Evolutionary conservation across 2,113 vertebrate species (phyloP), one percentile per base, ranked within the genome.

Genomic region (Pedetes capensis): DNA sequence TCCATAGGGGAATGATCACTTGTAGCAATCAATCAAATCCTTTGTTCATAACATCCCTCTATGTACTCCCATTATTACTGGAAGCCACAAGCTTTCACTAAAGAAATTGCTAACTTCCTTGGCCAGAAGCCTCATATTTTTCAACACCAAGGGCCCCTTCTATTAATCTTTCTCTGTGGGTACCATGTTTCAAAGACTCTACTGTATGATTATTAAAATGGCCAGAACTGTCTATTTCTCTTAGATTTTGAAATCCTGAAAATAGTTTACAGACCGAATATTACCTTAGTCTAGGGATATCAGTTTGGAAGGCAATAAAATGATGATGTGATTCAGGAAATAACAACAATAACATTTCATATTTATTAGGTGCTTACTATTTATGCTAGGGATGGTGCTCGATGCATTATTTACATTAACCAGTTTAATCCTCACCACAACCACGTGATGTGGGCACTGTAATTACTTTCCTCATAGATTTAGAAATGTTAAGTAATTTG

Each of bases 401-500:
- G 82, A 49, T 32, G 39, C 66, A 42, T 71, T 89, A 87, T 93
- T 89, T 80, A 71, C 53, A 79, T 44, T 78, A 91, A 23, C 71
- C 66, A 87, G 78, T 82, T 81, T 87, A 74, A 95, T 90, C 83
- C 63, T 89, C 32, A 81, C 76, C 84, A 64, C 81, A 85, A 69
- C 87, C 22, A 5, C 68, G 64, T n/a, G 44, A 64, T 57, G 44
- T 89, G 49, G 72, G 57, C 32, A 81, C 55, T 82, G 4, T 87
- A 90, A 96, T 95, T 95, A 92, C 47, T 71, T 85, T 87, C 42
- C 80, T 90, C 72, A 74, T 8, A 47, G 74, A 71, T 68, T 88
- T 51, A 92, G 68, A 94, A 93, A 93, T 55, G 34, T 89, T 88
- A 82, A 87, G 74, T 64, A 63, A 93, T 89, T 66, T 96, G 89